Conservation (phyloP, 1,140 invertebrate species). For the Meteorus sp. region DNA sequence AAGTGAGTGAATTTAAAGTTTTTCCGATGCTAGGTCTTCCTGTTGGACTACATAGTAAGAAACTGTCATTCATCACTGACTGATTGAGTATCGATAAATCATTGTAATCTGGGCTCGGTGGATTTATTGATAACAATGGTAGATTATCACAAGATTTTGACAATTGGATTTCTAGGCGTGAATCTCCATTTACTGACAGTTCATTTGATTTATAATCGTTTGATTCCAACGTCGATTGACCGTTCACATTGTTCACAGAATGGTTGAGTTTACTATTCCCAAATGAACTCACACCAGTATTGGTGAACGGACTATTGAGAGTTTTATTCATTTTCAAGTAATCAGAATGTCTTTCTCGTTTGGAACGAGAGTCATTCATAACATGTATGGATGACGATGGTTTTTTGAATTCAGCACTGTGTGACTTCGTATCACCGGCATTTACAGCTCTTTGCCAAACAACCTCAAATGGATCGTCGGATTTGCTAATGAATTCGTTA, state of each 20-base stretch:
- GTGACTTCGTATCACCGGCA: slow-evolving; percentile 5
- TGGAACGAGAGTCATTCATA: slow-evolving; percentile 28
- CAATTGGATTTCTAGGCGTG: not conserved
- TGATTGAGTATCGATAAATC: slow-evolving; percentile 1
- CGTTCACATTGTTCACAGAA: not conserved
- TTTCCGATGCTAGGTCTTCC: not conserved
- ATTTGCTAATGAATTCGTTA: slow-evolving; percentile 41
- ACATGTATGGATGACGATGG: slow-evolving; percentile 15
- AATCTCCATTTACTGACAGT: not conserved
- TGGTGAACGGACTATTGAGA: slow-evolving; percentile 30
- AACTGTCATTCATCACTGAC: slow-evolving; percentile 30
- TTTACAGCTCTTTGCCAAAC: slow-evolving; percentile 39
- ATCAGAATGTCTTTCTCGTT: slow-evolving; percentile 21
- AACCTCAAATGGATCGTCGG: slow-evolving; percentile 48
- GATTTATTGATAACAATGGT: not conserved
- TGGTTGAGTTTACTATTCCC: not conserved
- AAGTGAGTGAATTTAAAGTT: not conserved
- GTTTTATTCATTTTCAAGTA: slow-evolving; percentile 41
- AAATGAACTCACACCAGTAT: not conserved
- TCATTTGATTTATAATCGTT: not conserved
- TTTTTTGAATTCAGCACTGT: not conserved
- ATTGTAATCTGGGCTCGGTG: not conserved
- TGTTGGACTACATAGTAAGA: slow-evolving; percentile 17
- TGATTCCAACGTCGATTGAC: not conserved
- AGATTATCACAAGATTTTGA: not conserved